These are phyloP conservation scores for Galagoides demidoff DNA, from an alignment of 2,797 vertebrate genomes.

Conservation along the genomic window DNA sequence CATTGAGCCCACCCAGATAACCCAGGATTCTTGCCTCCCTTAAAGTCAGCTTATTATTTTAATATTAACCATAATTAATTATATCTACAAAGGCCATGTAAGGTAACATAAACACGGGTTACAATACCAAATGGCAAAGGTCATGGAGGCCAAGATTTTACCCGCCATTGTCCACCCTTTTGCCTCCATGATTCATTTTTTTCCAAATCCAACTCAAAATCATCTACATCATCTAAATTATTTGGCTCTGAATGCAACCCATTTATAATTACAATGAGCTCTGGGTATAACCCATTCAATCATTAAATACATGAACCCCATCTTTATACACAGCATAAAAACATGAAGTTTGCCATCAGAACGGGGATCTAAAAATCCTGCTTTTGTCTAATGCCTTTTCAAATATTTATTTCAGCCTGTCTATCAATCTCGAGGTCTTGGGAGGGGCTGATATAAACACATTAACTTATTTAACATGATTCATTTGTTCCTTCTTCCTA, in stretches of 20 bases:
- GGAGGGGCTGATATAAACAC: neutral
- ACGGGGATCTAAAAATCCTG: neutral
- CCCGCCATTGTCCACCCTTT: neutral
- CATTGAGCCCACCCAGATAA: neutral
- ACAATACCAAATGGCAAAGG: neutral
- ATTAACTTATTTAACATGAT: neutral
- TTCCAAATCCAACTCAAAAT: slow-evolving; percentile 15
- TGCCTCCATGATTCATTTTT: neutral
- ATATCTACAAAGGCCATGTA: neutral
- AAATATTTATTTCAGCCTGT: neutral
- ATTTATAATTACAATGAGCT: neutral
- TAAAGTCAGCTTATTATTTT: neutral
- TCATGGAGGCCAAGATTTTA: neutral
- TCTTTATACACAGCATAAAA: neutral
- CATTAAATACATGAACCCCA: neutral
- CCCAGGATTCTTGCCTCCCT: neutral
- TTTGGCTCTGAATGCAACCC: slow-evolving; percentile 20
- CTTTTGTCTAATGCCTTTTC: neutral
- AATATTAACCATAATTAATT: neutral
- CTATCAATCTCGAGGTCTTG: neutral
- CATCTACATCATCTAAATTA: slow-evolving; percentile 46
- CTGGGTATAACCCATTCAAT: neutral
- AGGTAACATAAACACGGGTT: neutral
- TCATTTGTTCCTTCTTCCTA: neutral
- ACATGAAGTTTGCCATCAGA: neutral